Evolutionary conservation across 2,113 vertebrate genomes (phyloP).

Genomic region (Pterophyllum scalare): DNA sequence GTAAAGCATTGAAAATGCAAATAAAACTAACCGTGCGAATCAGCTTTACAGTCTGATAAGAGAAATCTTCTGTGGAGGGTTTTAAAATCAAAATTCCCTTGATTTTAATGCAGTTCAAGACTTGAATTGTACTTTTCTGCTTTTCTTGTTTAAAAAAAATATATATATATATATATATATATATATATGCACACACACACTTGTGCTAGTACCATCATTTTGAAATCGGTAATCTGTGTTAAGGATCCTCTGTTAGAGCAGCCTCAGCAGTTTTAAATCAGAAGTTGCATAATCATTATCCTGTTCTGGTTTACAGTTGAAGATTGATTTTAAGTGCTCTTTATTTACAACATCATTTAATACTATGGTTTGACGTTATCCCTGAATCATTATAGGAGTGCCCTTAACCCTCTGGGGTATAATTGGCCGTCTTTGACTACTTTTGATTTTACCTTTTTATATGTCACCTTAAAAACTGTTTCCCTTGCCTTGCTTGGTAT

Average conservation of each 20-base stretch:
- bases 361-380: not conserved
- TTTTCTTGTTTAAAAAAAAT: too few species aligned
- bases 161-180: too few species aligned
- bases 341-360: not conserved
- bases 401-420: too few species aligned
- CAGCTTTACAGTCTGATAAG: not conserved
- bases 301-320: not conserved
- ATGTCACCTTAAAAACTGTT: too few species aligned
- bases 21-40: not conserved
- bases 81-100: not conserved
- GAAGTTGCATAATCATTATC: conserved; percentile 58
- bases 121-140: too few species aligned
- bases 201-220: not conserved
- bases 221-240: not conserved
- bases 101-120: not conserved
- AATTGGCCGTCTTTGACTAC: too few species aligned
- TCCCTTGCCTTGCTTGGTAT: too few species aligned
- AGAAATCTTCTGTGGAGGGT: not conserved
- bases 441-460: too few species aligned
- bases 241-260: not conserved
- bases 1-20: not conserved
- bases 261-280: conserved; percentile 43
- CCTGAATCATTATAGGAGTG: not conserved
- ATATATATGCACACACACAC: too few species aligned
- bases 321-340: not conserved